Evolutionary conservation across 2,888 invertebrate species (phyloP), one percentile per base, ranked within the genome.

Genomic region (Lycia hirtaria): DNA sequence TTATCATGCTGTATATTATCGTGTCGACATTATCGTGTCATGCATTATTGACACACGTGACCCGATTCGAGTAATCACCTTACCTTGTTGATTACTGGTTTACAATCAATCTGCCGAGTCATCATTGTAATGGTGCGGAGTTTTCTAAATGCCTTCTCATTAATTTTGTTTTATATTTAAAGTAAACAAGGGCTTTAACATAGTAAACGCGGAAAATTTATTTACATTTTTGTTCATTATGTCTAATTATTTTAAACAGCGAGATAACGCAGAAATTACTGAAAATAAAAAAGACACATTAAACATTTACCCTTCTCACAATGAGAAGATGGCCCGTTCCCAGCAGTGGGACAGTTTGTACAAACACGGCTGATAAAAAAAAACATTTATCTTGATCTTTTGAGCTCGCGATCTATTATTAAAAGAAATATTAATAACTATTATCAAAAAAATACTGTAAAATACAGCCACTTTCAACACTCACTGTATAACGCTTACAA

Each of bases 91-190:
- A 37, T 37, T 37, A 19, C 37, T 37, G 37, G n/a, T 37, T 37
- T 48, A 40, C 52, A 38, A 60, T 57, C 40, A 55, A 48, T 43
- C 55, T 41, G 33, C 14, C 7, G 10, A 38, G 47, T 54, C 54
- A 49, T 41, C 40, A 15, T 44, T 49, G 49, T 43, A 40, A 43
- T 43, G 48, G 15, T 5, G 38, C 26, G 14, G 15, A 30, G 15
- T 22, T 37, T 38, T 30, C 45, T 35, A 28, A 43, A 24, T 35
- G 12, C 19, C 26, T 41, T 10, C 26, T 52, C 37, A 43, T 52
- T 37, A 52, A 52, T 37, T 52, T 20, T 44, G 2, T 37, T 19
- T 44, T 52, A n/a, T 43, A 43, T n/a, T n/a, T 51, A 43, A 51
- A 43, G 43, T 51, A 24, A 51, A 51, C 41, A 43, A 40, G 35